Conservation (phyloP, 2,113 vertebrate species). For the Dicaeum eximium region DNA sequence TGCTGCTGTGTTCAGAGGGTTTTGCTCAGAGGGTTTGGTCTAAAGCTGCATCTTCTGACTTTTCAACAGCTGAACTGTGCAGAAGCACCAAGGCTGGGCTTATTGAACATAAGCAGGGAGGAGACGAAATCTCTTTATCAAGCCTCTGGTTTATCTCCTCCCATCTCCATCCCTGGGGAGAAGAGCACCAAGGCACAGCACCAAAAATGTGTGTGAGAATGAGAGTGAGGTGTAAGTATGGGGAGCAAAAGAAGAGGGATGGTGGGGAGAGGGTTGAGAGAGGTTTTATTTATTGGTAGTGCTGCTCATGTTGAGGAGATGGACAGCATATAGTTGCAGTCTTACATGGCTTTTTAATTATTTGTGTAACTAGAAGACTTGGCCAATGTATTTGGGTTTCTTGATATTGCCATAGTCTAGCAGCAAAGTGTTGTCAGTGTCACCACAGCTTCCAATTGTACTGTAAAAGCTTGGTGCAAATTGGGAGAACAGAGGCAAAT, state of each 20-base stretch:
- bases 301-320: neutral
- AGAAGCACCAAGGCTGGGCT: neutral
- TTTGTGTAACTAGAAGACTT: neutral
- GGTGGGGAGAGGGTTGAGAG: neutral
- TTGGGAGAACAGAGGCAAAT: neutral
- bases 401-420: rapidly evolving
- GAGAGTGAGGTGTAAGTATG: rapidly evolving
- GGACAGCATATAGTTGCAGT: no score
- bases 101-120: rapidly evolving
- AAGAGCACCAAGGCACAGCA: rapidly evolving
- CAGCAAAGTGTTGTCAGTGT: neutral
- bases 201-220: neutral
- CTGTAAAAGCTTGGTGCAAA: neutral
- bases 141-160: neutral
- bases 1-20: neutral
- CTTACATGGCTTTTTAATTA: neutral
- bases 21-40: neutral
- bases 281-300: neutral
- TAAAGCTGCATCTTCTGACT: neutral
- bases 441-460: neutral
- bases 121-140: neutral
- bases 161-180: neutral
- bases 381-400: neutral
- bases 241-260: neutral
- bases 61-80: neutral